phyloP scores from a whole-genome alignment of 2,797 vertebrate species.

The Sandelia bainsii region DNA sequence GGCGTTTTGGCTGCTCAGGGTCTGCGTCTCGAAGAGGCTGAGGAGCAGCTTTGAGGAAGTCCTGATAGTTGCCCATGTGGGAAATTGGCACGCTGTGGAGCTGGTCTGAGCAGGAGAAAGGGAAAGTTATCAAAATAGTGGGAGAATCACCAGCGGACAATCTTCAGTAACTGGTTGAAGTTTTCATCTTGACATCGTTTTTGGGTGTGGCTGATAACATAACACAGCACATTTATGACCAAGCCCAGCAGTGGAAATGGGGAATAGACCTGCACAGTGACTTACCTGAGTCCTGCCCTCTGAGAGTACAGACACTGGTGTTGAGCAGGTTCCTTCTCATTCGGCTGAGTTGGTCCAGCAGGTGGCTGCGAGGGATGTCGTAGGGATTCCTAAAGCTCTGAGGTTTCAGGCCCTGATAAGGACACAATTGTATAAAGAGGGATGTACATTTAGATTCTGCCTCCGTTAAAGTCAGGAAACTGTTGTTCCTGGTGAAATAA shows the following conservation, averaged over 20 bases:
- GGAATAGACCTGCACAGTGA: not conserved
- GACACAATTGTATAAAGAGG: constrained; percentile 5
- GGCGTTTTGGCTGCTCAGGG: constrained; percentile 96
- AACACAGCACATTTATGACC: not conserved
- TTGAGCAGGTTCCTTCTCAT: constrained; percentile 97
- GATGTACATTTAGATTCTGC: not conserved
- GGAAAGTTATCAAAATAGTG: not conserved
- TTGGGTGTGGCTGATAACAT: not conserved
- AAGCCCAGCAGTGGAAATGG: too few species aligned
- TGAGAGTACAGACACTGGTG: constrained; percentile 88
- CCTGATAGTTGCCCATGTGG: constrained; percentile 99
- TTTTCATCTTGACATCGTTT: not conserved
- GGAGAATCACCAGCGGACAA: not conserved
- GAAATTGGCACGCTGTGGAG: constrained; percentile 96
- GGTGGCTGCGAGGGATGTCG: constrained; percentile 94
- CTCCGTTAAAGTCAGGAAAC: not conserved
- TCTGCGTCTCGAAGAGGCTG: constrained; percentile 96
- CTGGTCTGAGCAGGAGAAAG: constrained; percentile 85
- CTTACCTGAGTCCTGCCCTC: constrained; percentile 95
- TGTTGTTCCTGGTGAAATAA: constrained; percentile 16
- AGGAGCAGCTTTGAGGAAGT: constrained; percentile 95
- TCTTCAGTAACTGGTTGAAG: not conserved
- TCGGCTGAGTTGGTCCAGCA: constrained; percentile 96
- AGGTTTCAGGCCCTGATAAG: constrained; percentile 91
- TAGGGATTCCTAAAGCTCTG: constrained; percentile 96